Base-by-base conservation (phyloP, 2,888 invertebrate genomes). In the Reticulitermes lucifugus region DNA sequence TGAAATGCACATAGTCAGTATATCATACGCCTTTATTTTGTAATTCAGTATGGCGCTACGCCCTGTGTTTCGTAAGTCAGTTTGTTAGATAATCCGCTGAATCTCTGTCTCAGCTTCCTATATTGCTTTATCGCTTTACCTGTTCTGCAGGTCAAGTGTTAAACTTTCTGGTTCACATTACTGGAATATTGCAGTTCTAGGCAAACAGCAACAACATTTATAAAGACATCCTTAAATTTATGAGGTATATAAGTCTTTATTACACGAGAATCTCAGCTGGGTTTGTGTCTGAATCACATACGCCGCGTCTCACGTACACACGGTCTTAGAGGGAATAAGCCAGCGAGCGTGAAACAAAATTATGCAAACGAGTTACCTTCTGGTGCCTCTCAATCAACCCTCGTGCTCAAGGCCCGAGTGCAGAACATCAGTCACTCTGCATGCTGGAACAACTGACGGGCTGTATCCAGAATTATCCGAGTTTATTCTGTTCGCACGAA, bases 311-410 rank as follows among this genome's bases (percentile, higher is more conserved):
- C 18, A 55, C 25, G 12, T 70, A 1, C n/a, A 2, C 73, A 73
- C 41, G 41, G 0, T 41, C 73, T 35, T 73, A 29, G 12, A 55
- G 79, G 46, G 59, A 46, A 79, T 55, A 55, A 51, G 60, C n/a
- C 55, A 60, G 29, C 35, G 80, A 73, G 73, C 73, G 35, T 73
- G 73, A 73, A 73, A 73, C 73, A 18, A 18, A 59, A 80, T 80
- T 80, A 80, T 80, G 80, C 80, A 80, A 80, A 80, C 80, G 60
- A 60, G 80, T 59, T 60, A 25, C 80, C 60, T 60, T 41, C 79
- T 25, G 51, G 43, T 65, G 55, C 14, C 55, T 55, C 18, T 65
- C 41, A 35, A 73, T 73, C 73, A 73, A 70, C 70, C 73, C 41
- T 41, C 71, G 35, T 14, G 71, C 46, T 46, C 46, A 46, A 46